These are phyloP conservation scores for Nebria ingens DNA, from an alignment of 1,140 invertebrate genomes.

Conservation along the genomic window DNA sequence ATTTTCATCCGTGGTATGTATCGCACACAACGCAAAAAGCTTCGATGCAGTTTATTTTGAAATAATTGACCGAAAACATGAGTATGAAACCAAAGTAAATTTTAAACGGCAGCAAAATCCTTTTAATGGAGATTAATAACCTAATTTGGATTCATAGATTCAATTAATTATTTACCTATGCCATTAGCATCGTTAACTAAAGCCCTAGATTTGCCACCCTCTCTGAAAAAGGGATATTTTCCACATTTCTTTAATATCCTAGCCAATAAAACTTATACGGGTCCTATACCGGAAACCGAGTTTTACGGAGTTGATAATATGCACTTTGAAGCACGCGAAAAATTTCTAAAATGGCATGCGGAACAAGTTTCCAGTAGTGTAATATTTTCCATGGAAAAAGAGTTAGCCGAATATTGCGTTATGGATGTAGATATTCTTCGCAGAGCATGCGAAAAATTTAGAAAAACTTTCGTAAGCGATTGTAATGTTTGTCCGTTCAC, in stretches of 20 bases:
- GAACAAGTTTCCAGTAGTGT: constrained; percentile 13
- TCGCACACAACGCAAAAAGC: background rate
- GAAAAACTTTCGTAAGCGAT: background rate
- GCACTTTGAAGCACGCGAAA: background rate
- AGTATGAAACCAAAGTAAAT: background rate
- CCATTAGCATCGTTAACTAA: constrained; percentile 9
- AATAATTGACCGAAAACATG: background rate
- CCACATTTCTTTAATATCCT: constrained; percentile 20
- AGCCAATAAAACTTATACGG: constrained; percentile 18
- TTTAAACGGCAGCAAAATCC: background rate
- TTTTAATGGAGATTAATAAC: background rate
- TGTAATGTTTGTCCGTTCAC: background rate
- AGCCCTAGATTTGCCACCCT: constrained; percentile 14
- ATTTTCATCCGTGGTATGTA: background rate
- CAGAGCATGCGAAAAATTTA: background rate
- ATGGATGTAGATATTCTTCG: background rate
- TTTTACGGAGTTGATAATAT: constrained; percentile 18
- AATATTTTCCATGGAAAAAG: constrained; percentile 19
- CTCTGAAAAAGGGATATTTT: constrained; percentile 19
- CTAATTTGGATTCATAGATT: background rate
- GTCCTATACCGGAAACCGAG: constrained; percentile 14
- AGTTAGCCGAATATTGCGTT: constrained; percentile 15
- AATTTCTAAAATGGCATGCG: constrained; percentile 18
- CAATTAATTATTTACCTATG: background rate
- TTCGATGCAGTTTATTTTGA: background rate